Evolutionary conservation across 2,797 vertebrate genomes (phyloP), one percentile per base, ranked within the genome.

Genomic region (Ptychobarbus kaznakovi): DNA sequence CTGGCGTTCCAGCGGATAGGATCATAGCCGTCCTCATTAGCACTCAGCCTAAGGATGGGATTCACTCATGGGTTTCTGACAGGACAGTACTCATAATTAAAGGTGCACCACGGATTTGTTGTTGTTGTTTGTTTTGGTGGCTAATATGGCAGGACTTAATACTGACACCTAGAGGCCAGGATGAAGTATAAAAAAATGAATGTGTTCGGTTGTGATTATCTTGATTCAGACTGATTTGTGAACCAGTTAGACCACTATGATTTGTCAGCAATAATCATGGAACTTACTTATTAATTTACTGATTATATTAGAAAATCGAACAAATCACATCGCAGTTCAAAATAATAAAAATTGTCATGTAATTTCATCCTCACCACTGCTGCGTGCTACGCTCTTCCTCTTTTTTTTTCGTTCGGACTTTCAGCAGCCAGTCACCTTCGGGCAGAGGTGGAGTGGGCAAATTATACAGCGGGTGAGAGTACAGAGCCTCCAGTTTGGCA

Each of bases 381-480:
- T 94, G 92, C 18, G 91, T 92, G 83, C 90, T 89, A 0, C 85
- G 93, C 86, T 69, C 92, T 69, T 93, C 89, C 1, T 91, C 90
- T 86, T 87, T 92, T 90, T 86, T 91, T 91, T 93, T 91, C 53
- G 94, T 87, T 80, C 95, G 95, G 76, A 95, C 81, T 0, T 85
- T 92, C 81, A 97, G 93, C 81, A 98, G 94, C 89, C 93, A 92
- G 91, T 97, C 96, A 0, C 94, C 94, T 35, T 96, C 94, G 0
- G 87, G 89, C 72, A 95, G 66, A 2, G 89, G 65, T 0, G 91
- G 92, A 12, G 70, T 9, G 0, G 91, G 93, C 65, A 90, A 63
- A 42, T 94, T 94, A 91, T 96, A 96, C 5, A 96, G 93, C 1
- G 94, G 94, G 85, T 97, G 96, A 61, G 94, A 28, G 46, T 96